Conservation (phyloP, 2,797 vertebrate species). For the Channa striata region DNA sequence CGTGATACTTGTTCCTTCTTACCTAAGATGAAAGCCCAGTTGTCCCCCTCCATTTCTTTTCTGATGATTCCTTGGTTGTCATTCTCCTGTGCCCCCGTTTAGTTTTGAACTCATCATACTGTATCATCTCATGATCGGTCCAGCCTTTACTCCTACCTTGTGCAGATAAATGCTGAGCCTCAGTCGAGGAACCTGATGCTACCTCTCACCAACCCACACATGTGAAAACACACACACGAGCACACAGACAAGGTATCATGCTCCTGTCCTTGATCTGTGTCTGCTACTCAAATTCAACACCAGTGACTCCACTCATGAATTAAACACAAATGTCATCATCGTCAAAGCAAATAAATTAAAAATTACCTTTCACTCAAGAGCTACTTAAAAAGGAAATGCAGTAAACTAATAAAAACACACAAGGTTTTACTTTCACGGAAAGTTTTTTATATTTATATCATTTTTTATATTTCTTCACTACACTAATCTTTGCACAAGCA, state of each 20-base stretch:
- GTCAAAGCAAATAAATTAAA: constrained; percentile 4
- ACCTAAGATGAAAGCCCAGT: constrained; percentile 78
- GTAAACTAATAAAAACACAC: too few species aligned
- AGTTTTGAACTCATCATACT: constrained; percentile 42
- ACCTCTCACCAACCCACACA: constrained; percentile 25
- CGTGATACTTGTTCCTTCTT: constrained; percentile 39
- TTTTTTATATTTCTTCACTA: neutral
- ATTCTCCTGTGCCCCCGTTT: constrained; percentile 53
- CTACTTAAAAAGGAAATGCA: too few species aligned
- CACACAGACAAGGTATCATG: constrained; percentile 39
- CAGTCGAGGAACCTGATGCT: constrained; percentile 68
- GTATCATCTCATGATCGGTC: constrained; percentile 26
- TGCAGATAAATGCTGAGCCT: constrained; percentile 28
- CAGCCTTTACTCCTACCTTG: constrained; percentile 24
- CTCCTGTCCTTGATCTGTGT: constrained; percentile 35
- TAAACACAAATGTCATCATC: constrained; percentile 46
- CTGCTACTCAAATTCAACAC: constrained; percentile 67
- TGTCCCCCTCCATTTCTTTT: constrained; percentile 74
- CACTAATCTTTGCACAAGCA: constrained; percentile 12
- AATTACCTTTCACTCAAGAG: neutral
- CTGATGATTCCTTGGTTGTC: constrained; percentile 45
- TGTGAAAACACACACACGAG: constrained; percentile 5
- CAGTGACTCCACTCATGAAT: constrained; percentile 54
- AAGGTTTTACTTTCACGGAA: neutral
- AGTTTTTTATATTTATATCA: neutral